Base-by-base conservation (phyloP, 2,888 invertebrate species). In the Tenthredo notha region DNA sequence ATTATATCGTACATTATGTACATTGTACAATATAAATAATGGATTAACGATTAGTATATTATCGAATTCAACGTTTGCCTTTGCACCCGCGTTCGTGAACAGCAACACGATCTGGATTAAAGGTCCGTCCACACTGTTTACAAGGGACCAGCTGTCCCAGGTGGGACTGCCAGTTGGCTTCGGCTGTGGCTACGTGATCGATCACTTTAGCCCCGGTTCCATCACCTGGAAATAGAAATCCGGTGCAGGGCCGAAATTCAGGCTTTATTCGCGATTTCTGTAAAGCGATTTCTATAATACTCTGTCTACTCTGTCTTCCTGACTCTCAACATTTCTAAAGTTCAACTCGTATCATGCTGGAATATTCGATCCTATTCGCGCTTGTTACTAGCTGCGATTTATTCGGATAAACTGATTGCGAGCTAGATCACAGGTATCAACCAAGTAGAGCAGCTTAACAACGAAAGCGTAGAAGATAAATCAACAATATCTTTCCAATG, bases 1-100 rank as follows among this genome's bases (percentile, higher is more conserved):
- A 18, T n/a, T 54, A n/a, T 54, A 54, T 54, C n/a, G 7, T n/a
- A 50, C 50, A 50, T 50, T n/a, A n/a, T 50, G n/a, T n/a, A 50
- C 25, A 61, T 61, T 10, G 25, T 61, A 25, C 21, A 61, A 21
- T 25, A 61, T 61, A 61, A 25, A 61, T 2, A 25, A 61, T 61
- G 21, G 61, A 21, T 61, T 25, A 10, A 21, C 61, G 61, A 61
- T 61, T 61, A 61, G 61, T 25, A 12, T 2, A 61, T 21, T 12
- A 61, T 25, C 4, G 12, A 25, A n/a, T 58, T 75, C 85, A 88
- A 85, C 87, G 87, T 25, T 80, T 90, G 65, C 92, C 93, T 86
- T 93, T 94, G 89, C 96, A 96, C 85, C 94, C 95, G 83, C 94
- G 92, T 88, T 95, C 94, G 90, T 96, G 96, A 9, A 96, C 94